phyloP scores from a whole-genome alignment of 2,888 invertebrate genomes.

The Tanytarsus gracilentus region DNA sequence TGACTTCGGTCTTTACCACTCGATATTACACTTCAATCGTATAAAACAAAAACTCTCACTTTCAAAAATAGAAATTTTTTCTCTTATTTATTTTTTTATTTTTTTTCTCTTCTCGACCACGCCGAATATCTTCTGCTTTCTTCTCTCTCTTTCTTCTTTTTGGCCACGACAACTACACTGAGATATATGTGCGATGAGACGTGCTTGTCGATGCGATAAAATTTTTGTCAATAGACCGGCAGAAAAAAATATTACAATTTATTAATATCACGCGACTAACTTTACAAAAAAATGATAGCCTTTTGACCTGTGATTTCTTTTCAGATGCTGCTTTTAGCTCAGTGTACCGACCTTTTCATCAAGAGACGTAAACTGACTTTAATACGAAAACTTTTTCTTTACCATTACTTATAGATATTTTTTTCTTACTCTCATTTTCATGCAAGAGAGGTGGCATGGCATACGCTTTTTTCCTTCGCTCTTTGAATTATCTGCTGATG shows the following conservation, averaged over 20 bases:
- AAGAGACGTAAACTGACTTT: constrained; percentile 22
- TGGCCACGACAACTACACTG: not conserved
- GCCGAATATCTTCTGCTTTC: no score
- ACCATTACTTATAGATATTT: constrained; percentile 27
- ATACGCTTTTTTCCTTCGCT: no score
- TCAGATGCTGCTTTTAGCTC: no score
- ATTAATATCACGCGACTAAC: no score
- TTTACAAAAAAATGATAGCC: no score
- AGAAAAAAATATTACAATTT: not conserved
- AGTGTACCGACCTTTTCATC: constrained; percentile 19
- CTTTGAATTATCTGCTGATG: no score
- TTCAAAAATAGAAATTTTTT: constrained; percentile 25
- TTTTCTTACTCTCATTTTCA: constrained; percentile 1
- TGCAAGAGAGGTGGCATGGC: constrained; percentile 20
- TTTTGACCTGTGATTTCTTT: no score
- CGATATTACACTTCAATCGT: constrained; percentile 1
- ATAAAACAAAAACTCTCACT: constrained; percentile 25
- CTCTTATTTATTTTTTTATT: constrained; percentile 2
- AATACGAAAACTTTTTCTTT: constrained; percentile 28
- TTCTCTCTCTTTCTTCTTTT: not conserved
- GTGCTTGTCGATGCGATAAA: not conserved
- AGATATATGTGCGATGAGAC: not conserved
- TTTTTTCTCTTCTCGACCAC: not conserved
- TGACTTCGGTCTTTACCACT: constrained; percentile 2
- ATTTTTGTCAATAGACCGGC: constrained; percentile 19